A percentile compares a stretch with the other conserved stretches of the same genome.
These are phyloP conservation scores for Nymphalis io DNA, from an alignment of 1,140 invertebrate genomes.

Conservation along the genomic window DNA sequence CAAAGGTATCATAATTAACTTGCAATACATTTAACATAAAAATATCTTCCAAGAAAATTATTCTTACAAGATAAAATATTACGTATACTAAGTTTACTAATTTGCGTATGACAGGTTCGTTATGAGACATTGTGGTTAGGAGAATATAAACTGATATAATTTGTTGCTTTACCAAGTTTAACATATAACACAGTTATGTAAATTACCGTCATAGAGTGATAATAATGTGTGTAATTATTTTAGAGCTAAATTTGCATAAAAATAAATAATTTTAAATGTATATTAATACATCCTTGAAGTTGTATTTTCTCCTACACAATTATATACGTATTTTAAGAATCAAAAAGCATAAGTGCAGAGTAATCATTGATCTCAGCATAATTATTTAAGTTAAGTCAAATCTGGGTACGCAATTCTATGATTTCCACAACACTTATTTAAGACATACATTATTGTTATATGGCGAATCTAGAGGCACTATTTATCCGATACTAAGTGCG, in stretches of 20 bases:
- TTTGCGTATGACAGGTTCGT: conserved; percentile 23
- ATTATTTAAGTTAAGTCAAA: not conserved
- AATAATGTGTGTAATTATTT: too few relatives aligned
- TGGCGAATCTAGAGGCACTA: conserved; percentile 43
- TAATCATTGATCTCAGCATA: too few relatives aligned
- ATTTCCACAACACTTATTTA: not conserved
- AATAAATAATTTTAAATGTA: too few relatives aligned
- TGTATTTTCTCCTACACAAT: too few relatives aligned
- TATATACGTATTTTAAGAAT: too few relatives aligned
- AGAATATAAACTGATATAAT: conserved; percentile 11
- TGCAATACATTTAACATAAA: not conserved
- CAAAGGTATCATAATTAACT: not conserved
- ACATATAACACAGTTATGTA: too few relatives aligned
- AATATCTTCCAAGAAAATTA: conserved; percentile 1
- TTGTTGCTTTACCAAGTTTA: conserved; percentile 2
- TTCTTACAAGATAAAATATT: conserved; percentile 17
- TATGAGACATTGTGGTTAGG: not conserved
- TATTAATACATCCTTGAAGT: too few relatives aligned
- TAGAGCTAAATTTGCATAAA: too few relatives aligned
- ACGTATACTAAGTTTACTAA: conserved; percentile 10
- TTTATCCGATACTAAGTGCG: conserved; percentile 45
- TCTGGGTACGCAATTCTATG: not conserved
- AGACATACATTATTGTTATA: not conserved
- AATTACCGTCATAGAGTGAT: too few relatives aligned
- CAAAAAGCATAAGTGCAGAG: too few relatives aligned